A percentile compares a stretch with the other conserved stretches of the same genome.
These are phyloP conservation scores for Microtus pennsylvanicus DNA, from an alignment of 2,113 vertebrate genomes.

Conservation along the genomic window DNA sequence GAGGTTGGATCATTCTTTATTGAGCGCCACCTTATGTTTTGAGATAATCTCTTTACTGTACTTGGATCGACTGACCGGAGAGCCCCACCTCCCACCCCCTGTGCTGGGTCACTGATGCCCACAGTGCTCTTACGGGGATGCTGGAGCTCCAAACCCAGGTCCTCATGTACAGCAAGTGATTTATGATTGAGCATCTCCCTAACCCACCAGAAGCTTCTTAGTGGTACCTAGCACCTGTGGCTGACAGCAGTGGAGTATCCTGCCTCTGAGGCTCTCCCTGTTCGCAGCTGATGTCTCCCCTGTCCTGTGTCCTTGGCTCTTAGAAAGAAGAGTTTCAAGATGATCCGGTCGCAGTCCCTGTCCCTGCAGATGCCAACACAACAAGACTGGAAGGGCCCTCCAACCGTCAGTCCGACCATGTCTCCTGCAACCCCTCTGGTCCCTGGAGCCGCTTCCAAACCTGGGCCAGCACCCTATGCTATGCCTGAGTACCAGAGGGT, in stretches of 20 bases:
- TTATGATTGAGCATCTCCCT: neutral
- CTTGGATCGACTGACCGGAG: neutral
- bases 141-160: neutral
- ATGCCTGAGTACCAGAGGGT: constrained; percentile 97
- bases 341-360: constrained; percentile 96
- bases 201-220: neutral
- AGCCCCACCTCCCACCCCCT: no score
- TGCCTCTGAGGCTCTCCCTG: neutral
- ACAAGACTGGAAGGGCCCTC: constrained; percentile 80
- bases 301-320: constrained; percentile 70
- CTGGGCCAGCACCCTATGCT: constrained; percentile 80
- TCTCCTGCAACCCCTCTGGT: constrained; percentile 82
- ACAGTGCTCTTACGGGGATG: neutral
- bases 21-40: neutral
- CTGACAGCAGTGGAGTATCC: neutral
- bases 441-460: constrained; percentile 60
- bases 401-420: constrained; percentile 79
- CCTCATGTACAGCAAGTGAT: neutral
- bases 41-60: neutral
- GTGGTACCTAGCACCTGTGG: neutral
- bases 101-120: neutral
- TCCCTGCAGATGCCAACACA: constrained; percentile 91
- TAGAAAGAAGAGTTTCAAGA: constrained; percentile 96
- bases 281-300: constrained; percentile 59
- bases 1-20: neutral